Base-by-base conservation (phyloP, 1,140 invertebrate species). In the Rhagoletis zephyria region DNA sequence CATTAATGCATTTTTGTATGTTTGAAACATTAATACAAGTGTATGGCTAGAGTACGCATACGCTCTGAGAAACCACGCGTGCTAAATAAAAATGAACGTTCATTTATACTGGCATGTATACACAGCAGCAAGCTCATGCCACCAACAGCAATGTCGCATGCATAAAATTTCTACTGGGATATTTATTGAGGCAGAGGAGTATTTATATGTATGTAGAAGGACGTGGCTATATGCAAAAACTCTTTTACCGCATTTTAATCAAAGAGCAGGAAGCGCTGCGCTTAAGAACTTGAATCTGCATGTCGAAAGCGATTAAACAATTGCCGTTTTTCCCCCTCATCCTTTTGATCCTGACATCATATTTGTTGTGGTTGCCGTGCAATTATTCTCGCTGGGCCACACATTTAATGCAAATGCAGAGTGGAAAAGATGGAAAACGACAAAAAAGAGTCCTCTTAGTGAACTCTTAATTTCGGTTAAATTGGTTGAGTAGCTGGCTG, bases 251-350 rank as follows among this genome's bases (percentile, higher is more conserved):
- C 16, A 63, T 81, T 81, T 81, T 81, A 51, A 81, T 81, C 74
- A 81, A 81, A 81, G 56, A 81, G 74, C 74, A 81, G 48, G 14
- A 30, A 81, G 45, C 48, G 74, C 5, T 48, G 67, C 16, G 16
- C 48, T 86, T 65, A 65, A 87, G 74, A 85, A 65, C 77, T 85
- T 87, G 65, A 87, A 87, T 87, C 87, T 87, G 87, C 87, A 85
- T 87, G 74, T 87, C 87, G 87, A 87, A 87, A 87, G 74, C 45
- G 87, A 87, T 87, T 87, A 87, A 85, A 14, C 40, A 61, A 64
- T 61, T 56, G 51, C 48, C 16, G 9, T 81, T 81, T 30, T 9
- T 19, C 74, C 14, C 48, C 74, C 48, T 59, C 10, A 2, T 0
- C 12, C 9, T 48, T 48, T 1, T n/a, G 14, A 4, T 12, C 42